Base-by-base conservation (phyloP, 2,113 vertebrate genomes). In the Pelmatolapia mariae region DNA sequence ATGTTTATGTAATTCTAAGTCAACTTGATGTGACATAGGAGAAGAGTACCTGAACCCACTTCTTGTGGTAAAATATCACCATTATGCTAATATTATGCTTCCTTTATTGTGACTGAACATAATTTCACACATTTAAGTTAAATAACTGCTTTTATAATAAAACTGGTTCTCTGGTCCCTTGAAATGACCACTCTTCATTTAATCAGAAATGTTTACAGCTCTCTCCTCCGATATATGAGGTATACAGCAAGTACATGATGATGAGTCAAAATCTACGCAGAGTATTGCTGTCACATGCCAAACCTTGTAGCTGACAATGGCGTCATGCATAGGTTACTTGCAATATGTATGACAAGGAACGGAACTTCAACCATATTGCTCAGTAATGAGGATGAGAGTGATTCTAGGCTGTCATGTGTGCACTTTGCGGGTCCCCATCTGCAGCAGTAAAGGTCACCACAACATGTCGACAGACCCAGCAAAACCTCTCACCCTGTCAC, bases 361-460 rank as follows among this genome's bases (percentile, higher is more conserved):
- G 45, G 86, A 86, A 91, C 84, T 61, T 88, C 66, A 10, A 56
- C 43, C 92, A 87, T 92, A 92, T 91, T 94, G 92, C 87, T 52
- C 8, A 7, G 22, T 94, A 94, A 94, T 94, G 93, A 93, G 90
- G 82, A 79, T 56, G 83, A 88, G 76, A 4, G 54, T 80, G 87
- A 91, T 91, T 91, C 83, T 57, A 61, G 79, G 87, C 87, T 88
- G 84, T 92, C 87, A 68, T 90, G 87, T 89, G 89, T 71, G 80
- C 56, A 29, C 87, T 59, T 56, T 22, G 68, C 40, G 11, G 82
- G 26, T 56, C 66, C 82, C 89, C 87, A 87, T 93, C 89, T 93
- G 92, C 59, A 87, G 89, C 82, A 52, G 86, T 86, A 92, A 94
- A 94, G 94, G 94, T 94, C 93, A 91, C 66, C 18, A 15, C 54